Evolutionary conservation across 2,797 vertebrate species (phyloP).

Genomic region (Oreortyx pictus): DNA sequence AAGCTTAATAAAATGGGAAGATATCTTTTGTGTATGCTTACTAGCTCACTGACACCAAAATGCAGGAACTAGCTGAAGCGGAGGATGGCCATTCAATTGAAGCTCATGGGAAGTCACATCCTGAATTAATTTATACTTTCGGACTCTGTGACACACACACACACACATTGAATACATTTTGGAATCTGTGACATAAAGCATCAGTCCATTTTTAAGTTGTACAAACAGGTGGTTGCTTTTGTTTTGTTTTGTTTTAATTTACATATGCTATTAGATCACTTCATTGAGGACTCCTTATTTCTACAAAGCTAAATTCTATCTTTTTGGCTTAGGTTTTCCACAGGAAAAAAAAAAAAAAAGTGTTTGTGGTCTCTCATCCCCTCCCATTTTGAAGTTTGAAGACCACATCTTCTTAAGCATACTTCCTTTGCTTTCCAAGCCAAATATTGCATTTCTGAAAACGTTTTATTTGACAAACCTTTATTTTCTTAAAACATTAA

Average conservation of each 20-base stretch:
- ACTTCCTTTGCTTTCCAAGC: neutral
- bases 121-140: neutral
- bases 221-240: neutral
- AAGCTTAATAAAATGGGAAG: neutral
- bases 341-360: neutral
- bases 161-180: too few species aligned
- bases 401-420: rapidly evolving
- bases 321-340: neutral
- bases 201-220: neutral
- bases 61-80: neutral
- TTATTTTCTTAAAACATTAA: neutral
- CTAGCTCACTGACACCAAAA: neutral
- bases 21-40: neutral
- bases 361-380: neutral
- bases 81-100: neutral
- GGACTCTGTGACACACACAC: neutral
- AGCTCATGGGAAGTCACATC: neutral
- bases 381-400: neutral
- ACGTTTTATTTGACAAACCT: neutral
- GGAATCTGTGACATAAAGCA: neutral
- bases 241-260: neutral
- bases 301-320: neutral
- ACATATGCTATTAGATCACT: neutral
- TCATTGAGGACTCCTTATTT: neutral
- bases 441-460: neutral